phyloP scores from a whole-genome alignment of 2,888 invertebrate genomes.

The Melanotus villosus region DNA sequence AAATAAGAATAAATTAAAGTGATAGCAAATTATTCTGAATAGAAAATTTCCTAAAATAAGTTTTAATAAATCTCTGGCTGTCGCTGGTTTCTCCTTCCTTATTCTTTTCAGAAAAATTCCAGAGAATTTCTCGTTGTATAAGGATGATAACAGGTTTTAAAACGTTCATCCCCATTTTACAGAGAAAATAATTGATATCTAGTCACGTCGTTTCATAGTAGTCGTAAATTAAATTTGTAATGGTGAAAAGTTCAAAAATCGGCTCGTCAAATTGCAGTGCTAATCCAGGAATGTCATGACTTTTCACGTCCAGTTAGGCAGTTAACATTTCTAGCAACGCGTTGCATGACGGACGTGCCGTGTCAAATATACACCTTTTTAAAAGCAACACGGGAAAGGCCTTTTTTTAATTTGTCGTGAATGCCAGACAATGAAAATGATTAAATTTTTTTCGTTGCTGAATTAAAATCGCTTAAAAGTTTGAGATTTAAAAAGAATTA shows the following conservation, averaged over 20 bases:
- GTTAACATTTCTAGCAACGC: conserved; percentile 26
- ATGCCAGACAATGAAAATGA: conserved; percentile 11
- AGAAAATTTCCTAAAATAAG: too few species aligned
- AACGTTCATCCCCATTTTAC: neutral
- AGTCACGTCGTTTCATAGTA: neutral
- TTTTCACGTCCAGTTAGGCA: conserved; percentile 43
- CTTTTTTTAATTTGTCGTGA: conserved; percentile 22
- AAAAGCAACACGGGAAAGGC: neutral
- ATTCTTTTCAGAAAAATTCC: too few species aligned
- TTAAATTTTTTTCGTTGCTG: conserved; percentile 15
- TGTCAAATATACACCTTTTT: conserved; percentile 19
- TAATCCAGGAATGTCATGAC: conserved; percentile 45
- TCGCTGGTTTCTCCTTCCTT: too few species aligned
- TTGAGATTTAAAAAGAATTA: too few species aligned
- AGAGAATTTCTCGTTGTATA: too few species aligned
- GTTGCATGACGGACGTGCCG: conserved; percentile 14
- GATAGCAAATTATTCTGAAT: too few species aligned
- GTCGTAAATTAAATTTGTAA: conserved; percentile 34
- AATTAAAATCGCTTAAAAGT: conserved; percentile 5
- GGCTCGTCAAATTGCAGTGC: conserved; percentile 35
- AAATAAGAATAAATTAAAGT: too few species aligned
- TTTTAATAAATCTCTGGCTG: too few species aligned
- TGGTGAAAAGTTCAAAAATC: conserved; percentile 25
- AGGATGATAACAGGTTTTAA: too few species aligned
- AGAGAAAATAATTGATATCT: neutral